Base-by-base conservation (phyloP, 2,797 vertebrate genomes). In the Gobionotothen gibberifrons region DNA sequence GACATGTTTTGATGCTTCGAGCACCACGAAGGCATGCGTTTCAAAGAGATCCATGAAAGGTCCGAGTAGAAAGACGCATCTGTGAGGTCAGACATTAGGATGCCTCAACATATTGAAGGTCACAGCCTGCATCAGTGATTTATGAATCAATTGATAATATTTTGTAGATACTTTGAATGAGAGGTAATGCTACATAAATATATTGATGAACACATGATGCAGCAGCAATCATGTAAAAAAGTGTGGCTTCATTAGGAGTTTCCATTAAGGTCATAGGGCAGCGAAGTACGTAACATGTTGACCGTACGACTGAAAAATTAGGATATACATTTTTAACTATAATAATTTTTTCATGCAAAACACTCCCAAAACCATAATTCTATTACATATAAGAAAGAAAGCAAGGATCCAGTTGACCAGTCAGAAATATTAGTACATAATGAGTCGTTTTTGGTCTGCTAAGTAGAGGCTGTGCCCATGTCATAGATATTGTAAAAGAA, bases 1-100 rank as follows among this genome's bases (percentile, higher is more conserved):
- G 60, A 72, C 52, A 66, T 83, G 63, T 82, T 85, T 74, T 76
- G 75, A 78, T 79, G 67, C 59, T 14, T 53, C 57, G 15, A 36
- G 59, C 47, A 15, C 15, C 73, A 74, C 74, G 85, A 78, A 87
- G 73, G 74, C 57, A 58, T 22, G 9, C 8, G n/a, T 82, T 86
- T 87, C 74, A 85, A 81, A 88, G 67, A 55, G 32, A 74, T 60
- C 64, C 57, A 59, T 83, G 78, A 84, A 86, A 85, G 79, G 54
- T 55, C 51, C 1, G 9, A 56, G 53, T 62, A 70, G 52, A 77
- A 83, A 82, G 60, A 42, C 44, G 21, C 64, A 72, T 69, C 74
- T 79, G 68, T 76, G 56, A 65, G 42, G n/a, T n/a, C 21, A 71
- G 64, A 63, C 66, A 57, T 73, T 66, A 48, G 48, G 48, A 66